These are phyloP conservation scores for Hormaphis cornu DNA, from an alignment of 1,140 invertebrate species.

Conservation along the genomic window DNA sequence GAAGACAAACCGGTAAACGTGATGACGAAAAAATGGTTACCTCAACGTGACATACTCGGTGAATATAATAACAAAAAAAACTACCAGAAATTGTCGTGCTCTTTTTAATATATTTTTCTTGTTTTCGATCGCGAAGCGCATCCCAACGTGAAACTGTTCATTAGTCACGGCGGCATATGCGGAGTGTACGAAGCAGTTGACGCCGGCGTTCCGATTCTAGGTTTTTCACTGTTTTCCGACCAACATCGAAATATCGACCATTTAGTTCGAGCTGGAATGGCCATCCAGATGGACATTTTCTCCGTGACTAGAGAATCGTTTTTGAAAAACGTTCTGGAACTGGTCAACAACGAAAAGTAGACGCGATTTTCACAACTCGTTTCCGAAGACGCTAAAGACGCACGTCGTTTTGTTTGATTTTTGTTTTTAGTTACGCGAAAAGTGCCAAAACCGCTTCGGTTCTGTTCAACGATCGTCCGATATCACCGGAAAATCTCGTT, in stretches of 20 bases:
- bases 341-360: neutral
- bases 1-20: slow-evolving; percentile 49
- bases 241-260: slow-evolving; percentile 45
- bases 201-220: slow-evolving; percentile 57
- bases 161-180: slow-evolving; percentile 60
- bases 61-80: slow-evolving; percentile 35
- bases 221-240: slow-evolving; percentile 56
- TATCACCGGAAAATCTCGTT: slow-evolving; percentile 53
- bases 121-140: slow-evolving; percentile 46
- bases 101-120: neutral
- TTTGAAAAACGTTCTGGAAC: neutral
- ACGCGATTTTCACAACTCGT: too few relatives aligned
- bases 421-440: slow-evolving; percentile 37
- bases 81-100: neutral
- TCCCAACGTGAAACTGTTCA: slow-evolving; percentile 55
- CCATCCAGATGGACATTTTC: slow-evolving; percentile 39
- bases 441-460: slow-evolving; percentile 40
- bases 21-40: slow-evolving; percentile 51
- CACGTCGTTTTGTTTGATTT: neutral
- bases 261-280: slow-evolving; percentile 39
- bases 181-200: slow-evolving; percentile 59
- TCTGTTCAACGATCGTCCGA: slow-evolving; percentile 53
- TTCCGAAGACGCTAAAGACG: neutral
- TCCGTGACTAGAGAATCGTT: slow-evolving; percentile 40
- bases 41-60: slow-evolving; percentile 52